phyloP scores from a whole-genome alignment of 1,140 invertebrate genomes.

The Tetramorium simillimum region DNA sequence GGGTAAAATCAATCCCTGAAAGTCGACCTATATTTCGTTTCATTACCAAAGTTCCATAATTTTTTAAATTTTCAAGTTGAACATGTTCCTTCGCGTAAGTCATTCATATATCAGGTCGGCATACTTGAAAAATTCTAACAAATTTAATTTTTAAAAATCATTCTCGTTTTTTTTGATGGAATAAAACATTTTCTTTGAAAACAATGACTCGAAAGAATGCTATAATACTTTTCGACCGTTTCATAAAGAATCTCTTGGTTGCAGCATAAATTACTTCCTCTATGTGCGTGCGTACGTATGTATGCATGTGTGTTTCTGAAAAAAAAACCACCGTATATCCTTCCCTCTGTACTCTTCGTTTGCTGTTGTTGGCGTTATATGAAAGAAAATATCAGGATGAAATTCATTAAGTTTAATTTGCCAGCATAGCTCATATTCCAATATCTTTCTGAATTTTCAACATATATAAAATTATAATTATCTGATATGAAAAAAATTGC shows the following conservation, averaged over 20 bases:
- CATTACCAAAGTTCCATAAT: no score
- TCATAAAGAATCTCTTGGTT: neutral
- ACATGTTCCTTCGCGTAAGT: neutral
- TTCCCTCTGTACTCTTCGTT: neutral
- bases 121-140: neutral
- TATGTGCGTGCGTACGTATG: no score
- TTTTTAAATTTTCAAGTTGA: no score
- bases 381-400: neutral
- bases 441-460: neutral
- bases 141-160: neutral
- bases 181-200: neutral
- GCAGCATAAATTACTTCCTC: neutral
- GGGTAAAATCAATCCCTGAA: no score
- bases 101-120: neutral
- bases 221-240: neutral
- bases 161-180: neutral
- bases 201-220: neutral
- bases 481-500: neutral
- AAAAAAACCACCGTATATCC: neutral
- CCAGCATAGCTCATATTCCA: neutral
- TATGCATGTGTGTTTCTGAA: neutral
- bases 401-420: neutral
- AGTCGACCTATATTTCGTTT: no score
- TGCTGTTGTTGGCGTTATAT: neutral
- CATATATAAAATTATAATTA: neutral